Evolutionary conservation across 2,797 vertebrate genomes (phyloP).

Genomic region (Rhodeus uyekii): DNA sequence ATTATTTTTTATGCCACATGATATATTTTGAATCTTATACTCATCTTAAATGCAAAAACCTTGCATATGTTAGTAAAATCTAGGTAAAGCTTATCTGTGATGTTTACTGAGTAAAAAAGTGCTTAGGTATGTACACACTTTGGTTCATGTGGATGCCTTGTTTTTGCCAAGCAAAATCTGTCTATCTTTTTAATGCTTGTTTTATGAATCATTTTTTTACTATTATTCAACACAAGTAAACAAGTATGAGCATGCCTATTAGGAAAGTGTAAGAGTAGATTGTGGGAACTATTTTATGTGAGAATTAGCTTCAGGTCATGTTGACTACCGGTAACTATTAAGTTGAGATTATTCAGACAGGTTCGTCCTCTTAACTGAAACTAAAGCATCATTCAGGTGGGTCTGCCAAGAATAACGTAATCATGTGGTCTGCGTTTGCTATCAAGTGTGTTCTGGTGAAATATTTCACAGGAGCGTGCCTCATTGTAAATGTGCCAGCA

Average conservation of each 20-base stretch:
- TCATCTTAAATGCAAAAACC: not conserved
- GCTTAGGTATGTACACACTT: slow-evolving; percentile 52
- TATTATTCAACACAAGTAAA: not conserved
- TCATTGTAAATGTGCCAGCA: not conserved
- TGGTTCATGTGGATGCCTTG: slow-evolving; percentile 45
- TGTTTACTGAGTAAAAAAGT: not conserved
- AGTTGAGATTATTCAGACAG: slow-evolving; percentile 3
- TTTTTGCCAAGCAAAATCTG: not conserved
- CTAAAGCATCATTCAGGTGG: slow-evolving; percentile 4
- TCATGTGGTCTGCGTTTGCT: not conserved
- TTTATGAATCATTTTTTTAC: not conserved
- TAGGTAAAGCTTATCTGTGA: not conserved
- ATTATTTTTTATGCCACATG: not conserved
- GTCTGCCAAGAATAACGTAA: not conserved
- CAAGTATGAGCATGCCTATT: not conserved
- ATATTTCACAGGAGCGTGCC: too few species aligned
- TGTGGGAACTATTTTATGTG: slow-evolving; percentile 30
- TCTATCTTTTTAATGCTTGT: not conserved
- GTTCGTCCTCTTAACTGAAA: slow-evolving; percentile 43
- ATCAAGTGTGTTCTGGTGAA: not conserved
- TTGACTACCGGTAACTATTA: slow-evolving; percentile 26
- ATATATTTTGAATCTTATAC: not conserved
- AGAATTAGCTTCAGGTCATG: slow-evolving; percentile 46
- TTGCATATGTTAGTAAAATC: not conserved
- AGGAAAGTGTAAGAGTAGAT: slow-evolving; percentile 12